Base-by-base conservation (phyloP, 2,113 vertebrate species). In the Melanotaenia duboulayi region DNA sequence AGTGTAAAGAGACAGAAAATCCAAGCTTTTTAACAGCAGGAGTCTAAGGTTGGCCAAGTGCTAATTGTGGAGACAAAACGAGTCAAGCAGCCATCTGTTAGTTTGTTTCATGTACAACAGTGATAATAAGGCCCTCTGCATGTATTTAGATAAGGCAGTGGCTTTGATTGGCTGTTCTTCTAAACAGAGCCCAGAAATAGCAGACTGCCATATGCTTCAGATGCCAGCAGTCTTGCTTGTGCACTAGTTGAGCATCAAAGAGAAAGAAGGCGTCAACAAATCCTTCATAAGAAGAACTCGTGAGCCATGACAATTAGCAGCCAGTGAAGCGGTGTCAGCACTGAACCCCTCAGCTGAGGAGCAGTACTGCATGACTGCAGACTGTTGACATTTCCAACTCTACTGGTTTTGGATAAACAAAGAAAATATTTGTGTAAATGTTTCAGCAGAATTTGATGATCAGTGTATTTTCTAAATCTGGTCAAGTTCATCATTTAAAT, bases 51-150 rank as follows among this genome's bases (percentile, higher is more conserved):
- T 67, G 67, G 76, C 74, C 65, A 73, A 79, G 75, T 61, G 59
- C 72, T 82, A 81, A 82, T 77, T 75, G 78, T 76, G 22, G 39
- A 86, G 75, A 86, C 83, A 89, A 80, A 80, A 40, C 20, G 37
- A 82, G 76, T 84, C 75, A 76, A 83, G 71, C 37, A 61, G 65
- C 78, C 83, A 84, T 86, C 83, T 88, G 86, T 65, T 67, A 24
- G 72, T 71, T 37, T 67, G 77, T 83, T 79, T 81, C 54, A 61
- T 77, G 50, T 59, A 55, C 63, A 39, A 56, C 55, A 50, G 71
- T 9, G 65, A 79, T 84, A 84, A 84, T 77, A 82, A 80, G 72
- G 51, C 77, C 69, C 73, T 74, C 79, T 80, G 76, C 72, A 57
- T 72, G 62, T 72, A 66, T 69, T 73, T 63, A 84, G 80, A 85